Conservation (phyloP, 2,113 vertebrate genomes). For the Stictonetta naevosa region DNA sequence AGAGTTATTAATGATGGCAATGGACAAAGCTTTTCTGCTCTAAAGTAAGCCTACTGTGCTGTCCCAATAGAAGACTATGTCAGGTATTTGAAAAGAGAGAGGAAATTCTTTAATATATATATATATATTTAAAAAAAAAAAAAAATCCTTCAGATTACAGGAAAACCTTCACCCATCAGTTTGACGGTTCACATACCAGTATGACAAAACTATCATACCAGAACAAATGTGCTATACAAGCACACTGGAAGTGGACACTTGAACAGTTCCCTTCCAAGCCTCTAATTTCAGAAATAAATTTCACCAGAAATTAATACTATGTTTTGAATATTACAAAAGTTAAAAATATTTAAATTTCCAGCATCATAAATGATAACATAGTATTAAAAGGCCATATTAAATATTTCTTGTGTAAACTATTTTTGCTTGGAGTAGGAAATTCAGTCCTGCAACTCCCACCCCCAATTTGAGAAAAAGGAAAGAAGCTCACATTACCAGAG, state of each 20-base stretch:
- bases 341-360: background rate
- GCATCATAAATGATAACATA: background rate
- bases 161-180: background rate
- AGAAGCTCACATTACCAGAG: background rate
- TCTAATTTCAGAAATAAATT: background rate
- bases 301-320: background rate
- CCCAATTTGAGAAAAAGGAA: background rate
- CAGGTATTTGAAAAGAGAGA: background rate
- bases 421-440: background rate
- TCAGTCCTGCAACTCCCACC: accelerated
- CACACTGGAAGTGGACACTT: background rate
- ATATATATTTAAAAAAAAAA: background rate
- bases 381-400: background rate
- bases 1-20: background rate
- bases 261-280: background rate
- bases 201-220: background rate
- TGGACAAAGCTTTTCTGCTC: background rate
- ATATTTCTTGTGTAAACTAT: background rate
- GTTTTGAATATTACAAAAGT: background rate
- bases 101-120: background rate
- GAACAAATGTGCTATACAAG: accelerated
- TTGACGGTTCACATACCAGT: background rate
- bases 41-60: background rate
- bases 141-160: background rate
- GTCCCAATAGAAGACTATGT: background rate